Base-by-base conservation (phyloP, 2,888 invertebrate genomes). In the Eilema depressum region DNA sequence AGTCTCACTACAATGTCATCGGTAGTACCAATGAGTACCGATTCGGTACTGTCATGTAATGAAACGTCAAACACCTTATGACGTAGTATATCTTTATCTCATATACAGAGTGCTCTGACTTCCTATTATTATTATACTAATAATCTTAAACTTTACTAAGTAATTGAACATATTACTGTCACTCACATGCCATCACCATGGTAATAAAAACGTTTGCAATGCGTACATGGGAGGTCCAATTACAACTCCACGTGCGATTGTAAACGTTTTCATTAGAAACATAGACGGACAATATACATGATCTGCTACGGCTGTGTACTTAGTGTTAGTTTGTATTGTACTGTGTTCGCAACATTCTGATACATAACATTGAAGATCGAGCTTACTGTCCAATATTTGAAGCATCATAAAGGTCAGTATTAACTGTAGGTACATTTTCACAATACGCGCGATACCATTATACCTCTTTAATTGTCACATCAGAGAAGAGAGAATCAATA, bases 131-230 rank as follows among this genome's bases (percentile, higher is more conserved):
- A 41, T 0, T 3, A 41, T 41, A 41, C 20, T 47, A 0, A 47
- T 20, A 47, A 47, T 47, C 20, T 20, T 47, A 17, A 60, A 61
- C 20, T 30, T 28, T 30, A 23, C 30, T 28, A n/a, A 68, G 68
- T 71, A 69, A n/a, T 66, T 53, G 67, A 20, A 41, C 41, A 4
- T 41, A 41, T 4, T 66, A 63, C 68, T 75, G 73, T 68, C 75
- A 66, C 64, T 65, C 30, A 64, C 83, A 82, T 81, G 81, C 81
- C 81, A 82, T 83, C 81, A 82, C 81, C 83, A 75, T 66, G 66
- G 53, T 62, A 10, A 68, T 71, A 74, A 72, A 74, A 77, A 77
- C 75, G 81, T 75, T 74, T 78, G 66, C 75, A 73, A 37, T 71
- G 72, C 64, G 25, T 28, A 63, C 11, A 8, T 57, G 20, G 26